Percentiles rank a stretch among this genome's conserved stretches.
phyloP scores from a whole-genome alignment of 1,140 invertebrate species.

The Planococcus citri region DNA sequence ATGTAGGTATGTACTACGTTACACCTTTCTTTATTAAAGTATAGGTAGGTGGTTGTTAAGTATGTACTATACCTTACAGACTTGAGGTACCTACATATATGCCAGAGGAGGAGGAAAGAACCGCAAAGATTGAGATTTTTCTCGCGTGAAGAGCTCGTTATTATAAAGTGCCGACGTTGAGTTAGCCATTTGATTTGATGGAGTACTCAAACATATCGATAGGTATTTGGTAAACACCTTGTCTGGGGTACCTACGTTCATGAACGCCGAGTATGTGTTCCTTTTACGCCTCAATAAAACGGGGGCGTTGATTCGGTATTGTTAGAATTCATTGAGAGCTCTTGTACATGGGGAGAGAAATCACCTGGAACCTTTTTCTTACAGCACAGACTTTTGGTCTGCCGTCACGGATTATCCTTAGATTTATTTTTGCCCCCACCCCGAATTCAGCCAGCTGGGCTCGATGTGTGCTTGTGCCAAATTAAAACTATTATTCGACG shows the following conservation, averaged over 20 bases:
- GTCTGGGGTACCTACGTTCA: not conserved
- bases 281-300: conserved; percentile 10
- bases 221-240: not conserved
- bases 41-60: no score
- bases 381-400: not conserved
- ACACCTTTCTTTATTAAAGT: no score
- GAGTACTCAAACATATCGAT: not conserved
- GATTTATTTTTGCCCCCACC: not conserved
- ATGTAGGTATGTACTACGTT: no score
- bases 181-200: conserved; percentile 3
- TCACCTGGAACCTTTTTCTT: conserved; percentile 14
- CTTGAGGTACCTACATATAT: no score
- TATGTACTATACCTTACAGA: no score
- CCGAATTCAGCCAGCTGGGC: not conserved
- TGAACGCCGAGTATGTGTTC: not conserved
- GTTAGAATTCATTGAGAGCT: conserved; percentile 5
- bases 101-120: no score
- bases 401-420: not conserved
- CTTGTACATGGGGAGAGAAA: not conserved
- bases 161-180: not conserved
- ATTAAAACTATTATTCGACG: not conserved
- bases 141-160: not conserved
- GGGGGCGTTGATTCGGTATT: conserved; percentile 10
- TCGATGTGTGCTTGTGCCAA: not conserved
- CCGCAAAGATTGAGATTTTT: not conserved